These are phyloP conservation scores for Poeciliopsis turrubarensis DNA, from an alignment of 2,113 vertebrate species.

Conservation along the genomic window DNA sequence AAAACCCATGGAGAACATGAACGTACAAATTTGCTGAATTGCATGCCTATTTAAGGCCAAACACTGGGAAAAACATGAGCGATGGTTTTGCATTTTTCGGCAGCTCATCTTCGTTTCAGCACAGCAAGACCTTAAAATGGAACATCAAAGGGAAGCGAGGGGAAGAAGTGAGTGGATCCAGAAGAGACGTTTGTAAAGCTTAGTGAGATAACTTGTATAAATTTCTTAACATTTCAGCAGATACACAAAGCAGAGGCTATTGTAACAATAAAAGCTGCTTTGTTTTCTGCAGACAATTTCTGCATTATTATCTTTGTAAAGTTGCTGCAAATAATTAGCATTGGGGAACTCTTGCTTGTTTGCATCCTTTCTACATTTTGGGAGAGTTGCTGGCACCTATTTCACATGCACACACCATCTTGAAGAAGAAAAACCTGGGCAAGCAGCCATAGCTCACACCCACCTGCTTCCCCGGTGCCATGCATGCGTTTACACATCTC, in stretches of 20 bases:
- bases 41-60: conserved; percentile 18
- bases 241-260: too few relatives aligned
- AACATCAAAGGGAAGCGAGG: conserved; percentile 17
- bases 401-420: conserved; percentile 66
- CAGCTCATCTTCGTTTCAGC: conserved; percentile 21
- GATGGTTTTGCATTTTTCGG: conserved; percentile 14
- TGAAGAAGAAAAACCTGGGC: conserved; percentile 62
- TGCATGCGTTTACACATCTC: conserved; percentile 43
- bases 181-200: background rate
- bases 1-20: background rate
- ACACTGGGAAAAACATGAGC: conserved; percentile 21
- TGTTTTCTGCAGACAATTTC: conserved; percentile 48
- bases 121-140: background rate
- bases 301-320: conserved; percentile 43
- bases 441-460: conserved; percentile 63
- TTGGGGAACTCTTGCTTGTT: conserved; percentile 30
- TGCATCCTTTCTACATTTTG: conserved; percentile 40
- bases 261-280: conserved; percentile 41
- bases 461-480: conserved; percentile 47
- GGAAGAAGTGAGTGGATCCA: conserved; percentile 16
- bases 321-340: conserved; percentile 56
- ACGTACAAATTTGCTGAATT: conserved; percentile 12
- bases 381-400: conserved; percentile 57
- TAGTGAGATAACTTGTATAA: background rate
- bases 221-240: too few relatives aligned